Base-by-base conservation (phyloP, 2,888 invertebrate genomes). In the Dasysyrphus tricinctus region DNA sequence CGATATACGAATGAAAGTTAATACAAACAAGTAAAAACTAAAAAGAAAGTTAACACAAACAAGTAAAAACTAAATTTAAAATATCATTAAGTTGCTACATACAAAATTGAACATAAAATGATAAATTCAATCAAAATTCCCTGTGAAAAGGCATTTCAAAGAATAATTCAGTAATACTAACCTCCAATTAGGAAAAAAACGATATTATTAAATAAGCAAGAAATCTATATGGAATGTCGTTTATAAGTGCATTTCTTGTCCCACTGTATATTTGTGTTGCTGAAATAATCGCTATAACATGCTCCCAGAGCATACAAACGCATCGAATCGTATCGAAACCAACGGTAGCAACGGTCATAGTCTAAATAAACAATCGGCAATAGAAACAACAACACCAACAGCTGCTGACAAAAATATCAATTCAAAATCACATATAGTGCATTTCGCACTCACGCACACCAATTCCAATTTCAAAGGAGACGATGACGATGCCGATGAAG, bases 281-380 rank as follows among this genome's bases (percentile, higher is more conserved):
- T 80, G 76, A 82, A 87, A 69, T 69, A 83, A 83, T 76, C 76
- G 84, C 79, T 78, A 88, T 90, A 91, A 90, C 90, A 91, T 91
- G 91, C 91, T 89, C 90, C 89, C 90, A 89, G 90, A 90, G 90
- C 90, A 90, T 89, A 89, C 88, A 78, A 88, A 83, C 84, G 74
- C 85, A 88, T 77, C 87, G 80, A 80, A 81, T 76, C 85, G 82
- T 65, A 83, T 74, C 79, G 86, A 80, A 72, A 76, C 78, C 65
- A 88, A 88, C 63, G 88, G 88, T 70, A 88, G 88, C 69, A 91
- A 91, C 75, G 86, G 78, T 16, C 78, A 82, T 72, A 79, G 24
- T 69, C 34, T 82, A 72, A 75, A 49, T 29, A 86, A 86, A 79
- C 39, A 49, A 59, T 51, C 78, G 37, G 24, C 57, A n/a, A 82